Percentiles rank a stretch among this genome's conserved stretches.
Evolutionary conservation across 2,797 vertebrate species (phyloP).

Genomic region (Pelodytes ibericus): DNA sequence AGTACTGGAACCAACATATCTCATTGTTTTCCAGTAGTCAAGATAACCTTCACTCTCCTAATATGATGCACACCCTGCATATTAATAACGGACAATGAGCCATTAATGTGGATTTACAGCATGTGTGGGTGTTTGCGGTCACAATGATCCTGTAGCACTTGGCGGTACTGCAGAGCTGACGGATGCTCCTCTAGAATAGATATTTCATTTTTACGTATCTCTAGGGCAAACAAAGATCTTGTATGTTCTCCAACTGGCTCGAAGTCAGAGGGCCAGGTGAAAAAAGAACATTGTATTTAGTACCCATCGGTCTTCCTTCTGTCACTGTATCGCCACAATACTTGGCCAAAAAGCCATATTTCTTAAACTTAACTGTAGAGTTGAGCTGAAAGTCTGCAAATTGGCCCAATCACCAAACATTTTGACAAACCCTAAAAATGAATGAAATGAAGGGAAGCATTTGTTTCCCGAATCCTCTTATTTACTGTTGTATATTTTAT

Average conservation of each 20-base stretch:
- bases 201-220: slow-evolving; percentile 38
- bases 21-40: no score
- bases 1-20: no score
- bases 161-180: slow-evolving; percentile 10
- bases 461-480: no score
- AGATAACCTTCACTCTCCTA: not conserved
- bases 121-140: slow-evolving; percentile 13
- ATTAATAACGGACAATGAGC: slow-evolving; percentile 8
- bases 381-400: no score
- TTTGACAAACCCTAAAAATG: no score
- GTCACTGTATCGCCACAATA: no score
- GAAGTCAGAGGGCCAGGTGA: slow-evolving; percentile 43
- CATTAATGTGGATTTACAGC: slow-evolving; percentile 10
- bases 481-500: no score
- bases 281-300: slow-evolving; percentile 36
- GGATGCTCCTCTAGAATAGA: slow-evolving; percentile 33
- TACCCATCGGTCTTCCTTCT: slow-evolving; percentile 35
- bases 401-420: no score
- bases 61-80: not conserved
- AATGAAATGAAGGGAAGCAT: no score
- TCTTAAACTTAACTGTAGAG: no score
- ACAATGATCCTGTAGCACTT: slow-evolving; percentile 8
- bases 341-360: no score
- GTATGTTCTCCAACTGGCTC: slow-evolving; percentile 39
- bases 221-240: slow-evolving; percentile 36